Conservation (phyloP, 2,113 vertebrate genomes). For the Strix aluco region DNA sequence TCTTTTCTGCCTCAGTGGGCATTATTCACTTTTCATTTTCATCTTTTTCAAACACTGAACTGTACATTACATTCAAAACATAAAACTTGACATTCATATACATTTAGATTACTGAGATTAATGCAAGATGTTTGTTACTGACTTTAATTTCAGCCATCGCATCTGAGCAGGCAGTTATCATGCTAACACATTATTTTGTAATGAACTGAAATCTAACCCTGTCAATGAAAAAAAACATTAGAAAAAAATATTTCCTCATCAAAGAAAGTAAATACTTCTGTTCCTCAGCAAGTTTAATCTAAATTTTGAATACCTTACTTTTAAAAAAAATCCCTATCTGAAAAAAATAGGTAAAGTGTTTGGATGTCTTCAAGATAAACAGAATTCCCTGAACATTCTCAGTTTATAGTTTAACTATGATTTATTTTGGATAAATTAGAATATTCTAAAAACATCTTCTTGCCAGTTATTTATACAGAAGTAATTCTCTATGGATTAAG, state of each 20-base stretch:
- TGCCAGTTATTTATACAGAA: not conserved
- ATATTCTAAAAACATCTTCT: not conserved
- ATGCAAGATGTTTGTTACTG: not conserved
- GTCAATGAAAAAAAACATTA: not conserved
- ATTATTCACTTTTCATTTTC: not conserved
- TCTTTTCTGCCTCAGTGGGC: not conserved
- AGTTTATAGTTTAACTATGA: not conserved
- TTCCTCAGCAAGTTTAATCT: not conserved
- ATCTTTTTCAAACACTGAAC: not conserved
- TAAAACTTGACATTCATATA: not conserved
- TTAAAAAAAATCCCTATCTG: not conserved
- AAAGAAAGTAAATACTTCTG: not conserved
- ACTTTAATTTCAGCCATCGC: not conserved
- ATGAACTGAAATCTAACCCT: not conserved
- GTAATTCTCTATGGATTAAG: not conserved
- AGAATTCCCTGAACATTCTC: not conserved
- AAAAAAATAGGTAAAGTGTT: not conserved
- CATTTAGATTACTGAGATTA: not conserved
- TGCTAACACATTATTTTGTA: not conserved
- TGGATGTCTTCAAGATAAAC: not conserved
- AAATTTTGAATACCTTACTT: not conserved
- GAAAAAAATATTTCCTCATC: not conserved
- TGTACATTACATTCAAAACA: not conserved
- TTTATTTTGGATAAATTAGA: not conserved
- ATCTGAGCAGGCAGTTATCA: not conserved